A percentile compares a stretch with the other conserved stretches of the same genome.
These are phyloP conservation scores for Clarias gariepinus DNA, from an alignment of 2,113 vertebrate species.

Conservation along the genomic window DNA sequence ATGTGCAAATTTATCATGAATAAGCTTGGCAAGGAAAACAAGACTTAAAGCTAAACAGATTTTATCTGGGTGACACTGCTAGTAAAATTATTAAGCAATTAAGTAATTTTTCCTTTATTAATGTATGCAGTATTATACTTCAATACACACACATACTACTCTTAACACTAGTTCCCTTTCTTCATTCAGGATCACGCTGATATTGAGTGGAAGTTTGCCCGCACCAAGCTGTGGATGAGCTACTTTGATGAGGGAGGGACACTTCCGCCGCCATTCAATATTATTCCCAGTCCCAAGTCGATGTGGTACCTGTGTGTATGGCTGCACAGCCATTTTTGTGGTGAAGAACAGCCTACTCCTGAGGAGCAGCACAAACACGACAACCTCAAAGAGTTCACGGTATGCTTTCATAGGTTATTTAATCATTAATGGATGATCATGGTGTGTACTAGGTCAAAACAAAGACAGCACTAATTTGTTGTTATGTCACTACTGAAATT, in stretches of 20 bases:
- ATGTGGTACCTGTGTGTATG: constrained; percentile 85
- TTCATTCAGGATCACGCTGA: constrained; percentile 81
- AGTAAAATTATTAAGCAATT: too few relatives aligned
- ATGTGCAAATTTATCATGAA: too few relatives aligned
- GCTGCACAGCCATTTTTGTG: constrained; percentile 80
- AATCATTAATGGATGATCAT: neutral
- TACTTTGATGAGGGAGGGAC: constrained; percentile 89
- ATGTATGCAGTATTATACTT: too few relatives aligned
- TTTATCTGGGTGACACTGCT: too few relatives aligned
- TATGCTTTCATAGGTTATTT: constrained; percentile 59
- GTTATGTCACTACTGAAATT: neutral
- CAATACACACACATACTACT: neutral
- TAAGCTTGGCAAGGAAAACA: too few relatives aligned
- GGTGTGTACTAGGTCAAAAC: neutral
- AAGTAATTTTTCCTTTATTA: too few relatives aligned
- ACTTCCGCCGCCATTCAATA: constrained; percentile 87
- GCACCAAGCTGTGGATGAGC: constrained; percentile 91
- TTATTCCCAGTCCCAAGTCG: constrained; percentile 85
- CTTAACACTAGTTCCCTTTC: neutral
- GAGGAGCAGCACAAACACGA: constrained; percentile 76
- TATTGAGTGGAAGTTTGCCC: constrained; percentile 88
- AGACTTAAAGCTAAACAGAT: too few relatives aligned
- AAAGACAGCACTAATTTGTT: neutral
- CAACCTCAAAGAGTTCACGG: constrained; percentile 84
- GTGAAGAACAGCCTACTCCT: constrained; percentile 62